These are phyloP conservation scores for Pollimyrus isidori DNA, from an alignment of 2,113 vertebrate species.

Conservation along the genomic window DNA sequence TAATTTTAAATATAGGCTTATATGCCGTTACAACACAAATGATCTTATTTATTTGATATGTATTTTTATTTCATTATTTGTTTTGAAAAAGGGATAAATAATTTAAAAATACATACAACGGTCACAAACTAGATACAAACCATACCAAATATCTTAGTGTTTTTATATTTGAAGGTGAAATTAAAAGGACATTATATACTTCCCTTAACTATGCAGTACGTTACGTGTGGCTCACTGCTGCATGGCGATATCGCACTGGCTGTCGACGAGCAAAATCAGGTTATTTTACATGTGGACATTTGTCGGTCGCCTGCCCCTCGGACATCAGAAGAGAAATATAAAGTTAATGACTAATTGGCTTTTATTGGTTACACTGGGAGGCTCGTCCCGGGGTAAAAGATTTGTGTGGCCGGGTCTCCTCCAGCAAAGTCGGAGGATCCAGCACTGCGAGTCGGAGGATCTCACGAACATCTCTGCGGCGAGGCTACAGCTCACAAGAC, in stretches of 20 bases:
- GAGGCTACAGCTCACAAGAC: not conserved
- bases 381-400: too few relatives aligned
- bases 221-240: not conserved
- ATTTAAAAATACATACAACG: not conserved
- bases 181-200: too few relatives aligned
- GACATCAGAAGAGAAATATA: not conserved
- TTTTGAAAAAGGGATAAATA: not conserved
- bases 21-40: not conserved
- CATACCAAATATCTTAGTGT: not conserved
- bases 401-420: not conserved
- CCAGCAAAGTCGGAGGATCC: not conserved
- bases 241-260: not conserved
- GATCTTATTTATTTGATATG: not conserved
- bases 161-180: not conserved
- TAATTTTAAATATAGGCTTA: not conserved
- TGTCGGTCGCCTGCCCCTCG: not conserved
- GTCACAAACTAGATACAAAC: not conserved
- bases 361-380: not conserved
- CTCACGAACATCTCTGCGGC: not conserved
- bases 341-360: not conserved
- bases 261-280: not conserved
- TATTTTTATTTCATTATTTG: not conserved
- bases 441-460: not conserved
- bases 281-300: not conserved
- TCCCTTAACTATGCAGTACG: not conserved